A percentile compares a stretch with the other conserved stretches of the same genome.
Conservation (phyloP, 2,888 invertebrate species). For the Drosophila percnosoma region DNA sequence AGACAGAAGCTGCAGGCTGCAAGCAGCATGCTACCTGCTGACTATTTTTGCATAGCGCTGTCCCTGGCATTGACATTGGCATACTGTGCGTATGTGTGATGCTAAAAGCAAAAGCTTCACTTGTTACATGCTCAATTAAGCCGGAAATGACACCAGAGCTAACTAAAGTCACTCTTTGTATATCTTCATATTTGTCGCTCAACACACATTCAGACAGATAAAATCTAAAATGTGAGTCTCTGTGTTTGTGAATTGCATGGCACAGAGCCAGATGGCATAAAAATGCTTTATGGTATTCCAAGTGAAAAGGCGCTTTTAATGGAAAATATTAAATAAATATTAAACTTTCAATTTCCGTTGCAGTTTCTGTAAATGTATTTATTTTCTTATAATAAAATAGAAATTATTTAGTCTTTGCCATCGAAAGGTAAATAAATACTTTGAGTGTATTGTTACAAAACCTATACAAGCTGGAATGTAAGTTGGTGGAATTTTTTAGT, state of each 20-base stretch:
- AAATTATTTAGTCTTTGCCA: constrained; percentile 10
- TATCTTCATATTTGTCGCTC: constrained; percentile 54
- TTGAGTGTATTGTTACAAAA: neutral
- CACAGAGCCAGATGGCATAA: constrained; percentile 36
- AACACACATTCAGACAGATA: constrained; percentile 11
- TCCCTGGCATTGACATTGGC: constrained; percentile 29
- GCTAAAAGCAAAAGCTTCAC: constrained; percentile 66
- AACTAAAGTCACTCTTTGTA: constrained; percentile 76
- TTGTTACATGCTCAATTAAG: constrained; percentile 80
- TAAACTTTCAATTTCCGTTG: constrained; percentile 39
- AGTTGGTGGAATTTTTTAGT: neutral
- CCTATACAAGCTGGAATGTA: neutral
- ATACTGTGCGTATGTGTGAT: constrained; percentile 26
- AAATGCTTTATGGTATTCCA: constrained; percentile 16
- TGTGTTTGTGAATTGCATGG: constrained; percentile 25
- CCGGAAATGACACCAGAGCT: constrained; percentile 75
- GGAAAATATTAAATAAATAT: constrained; percentile 41
- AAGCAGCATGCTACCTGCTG: constrained; percentile 9
- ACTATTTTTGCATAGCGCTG: constrained; percentile 59
- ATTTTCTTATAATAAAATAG: constrained; percentile 3
- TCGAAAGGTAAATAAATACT: neutral
- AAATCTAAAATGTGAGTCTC: neutral
- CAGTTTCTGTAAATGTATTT: constrained; percentile 22
- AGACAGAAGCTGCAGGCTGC: constrained; percentile 5
- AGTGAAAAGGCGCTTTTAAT: constrained; percentile 19